Evolutionary conservation across 1,140 invertebrate species (phyloP).

Genomic region (Pogonomyrmex barbatus): DNA sequence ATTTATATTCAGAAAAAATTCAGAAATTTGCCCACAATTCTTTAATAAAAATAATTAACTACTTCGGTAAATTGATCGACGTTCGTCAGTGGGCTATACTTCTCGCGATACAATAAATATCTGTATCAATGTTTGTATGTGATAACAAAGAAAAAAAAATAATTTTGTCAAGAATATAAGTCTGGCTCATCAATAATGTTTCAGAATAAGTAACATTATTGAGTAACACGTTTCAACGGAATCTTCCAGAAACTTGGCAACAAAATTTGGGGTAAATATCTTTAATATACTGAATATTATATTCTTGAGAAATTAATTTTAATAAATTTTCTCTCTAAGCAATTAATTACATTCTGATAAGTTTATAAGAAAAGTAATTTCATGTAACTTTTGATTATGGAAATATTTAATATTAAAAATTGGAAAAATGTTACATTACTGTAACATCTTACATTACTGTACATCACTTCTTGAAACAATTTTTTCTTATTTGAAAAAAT

Average conservation of each 20-base stretch:
- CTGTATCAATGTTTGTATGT: conserved; percentile 1
- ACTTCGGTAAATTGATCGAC: neutral
- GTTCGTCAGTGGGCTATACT: neutral
- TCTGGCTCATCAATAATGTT: neutral
- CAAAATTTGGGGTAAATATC: neutral
- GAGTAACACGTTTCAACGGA: neutral
- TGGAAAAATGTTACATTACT: neutral
- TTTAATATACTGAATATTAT: neutral
- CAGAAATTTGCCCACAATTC: neutral
- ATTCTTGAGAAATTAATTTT: neutral
- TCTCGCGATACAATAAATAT: conserved; percentile 12
- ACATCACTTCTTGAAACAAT: neutral
- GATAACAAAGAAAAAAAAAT: conserved; percentile 35
- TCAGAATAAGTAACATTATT: conserved; percentile 18
- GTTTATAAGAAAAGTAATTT: neutral
- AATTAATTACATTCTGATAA: conserved; percentile 8
- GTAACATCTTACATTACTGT: neutral
- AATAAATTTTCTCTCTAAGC: neutral
- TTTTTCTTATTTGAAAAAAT: conserved; percentile 2
- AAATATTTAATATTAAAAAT: neutral
- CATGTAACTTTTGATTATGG: neutral
- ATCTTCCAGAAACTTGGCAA: conserved; percentile 20
- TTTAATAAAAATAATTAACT: neutral
- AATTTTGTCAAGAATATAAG: neutral
- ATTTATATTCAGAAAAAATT: neutral